Percentiles rank a stretch among this genome's conserved stretches.
Conservation (phyloP, 2,113 vertebrate genomes). For the Nannospalax galili region DNA sequence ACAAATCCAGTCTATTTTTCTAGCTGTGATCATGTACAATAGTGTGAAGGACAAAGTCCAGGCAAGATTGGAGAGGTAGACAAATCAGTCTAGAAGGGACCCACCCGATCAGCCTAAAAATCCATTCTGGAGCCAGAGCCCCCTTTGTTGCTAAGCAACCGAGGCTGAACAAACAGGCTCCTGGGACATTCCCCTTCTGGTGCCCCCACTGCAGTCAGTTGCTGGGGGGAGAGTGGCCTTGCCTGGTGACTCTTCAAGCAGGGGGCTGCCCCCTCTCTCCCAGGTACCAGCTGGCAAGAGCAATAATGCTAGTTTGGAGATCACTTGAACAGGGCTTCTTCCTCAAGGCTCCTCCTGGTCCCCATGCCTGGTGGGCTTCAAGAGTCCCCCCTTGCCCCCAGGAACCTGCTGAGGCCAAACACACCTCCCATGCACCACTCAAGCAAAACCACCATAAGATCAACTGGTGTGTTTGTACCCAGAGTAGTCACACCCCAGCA, state of each 20-base stretch:
- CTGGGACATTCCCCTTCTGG: constrained; percentile 60
- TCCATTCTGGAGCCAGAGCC: constrained; percentile 56
- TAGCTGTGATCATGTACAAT: not conserved
- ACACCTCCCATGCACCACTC: not conserved
- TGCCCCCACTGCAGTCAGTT: constrained; percentile 48
- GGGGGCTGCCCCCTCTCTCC: not conserved
- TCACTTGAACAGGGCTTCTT: not conserved
- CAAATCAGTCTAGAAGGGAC: constrained; percentile 28
- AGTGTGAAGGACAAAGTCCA: constrained; percentile 24
- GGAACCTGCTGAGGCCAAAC: constrained; percentile 18
- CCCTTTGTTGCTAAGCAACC: constrained; percentile 77
- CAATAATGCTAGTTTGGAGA: not conserved
- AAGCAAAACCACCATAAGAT: constrained; percentile 58
- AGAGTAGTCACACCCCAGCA: constrained; percentile 41
- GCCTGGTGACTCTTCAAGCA: not conserved
- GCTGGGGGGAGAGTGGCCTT: constrained; percentile 50
- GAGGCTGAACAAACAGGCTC: constrained; percentile 69
- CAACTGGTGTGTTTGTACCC: constrained; percentile 72
- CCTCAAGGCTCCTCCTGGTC: not conserved
- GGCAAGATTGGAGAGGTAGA: constrained; percentile 44
- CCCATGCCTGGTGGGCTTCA: not conserved
- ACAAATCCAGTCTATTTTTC: constrained; percentile 65
- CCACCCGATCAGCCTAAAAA: constrained; percentile 41
- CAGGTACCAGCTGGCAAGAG: not conserved
- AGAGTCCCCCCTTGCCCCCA: not conserved